phyloP scores from a whole-genome alignment of 92 coral and sea anemone genomes.

The Zoanthus gigantus region DNA sequence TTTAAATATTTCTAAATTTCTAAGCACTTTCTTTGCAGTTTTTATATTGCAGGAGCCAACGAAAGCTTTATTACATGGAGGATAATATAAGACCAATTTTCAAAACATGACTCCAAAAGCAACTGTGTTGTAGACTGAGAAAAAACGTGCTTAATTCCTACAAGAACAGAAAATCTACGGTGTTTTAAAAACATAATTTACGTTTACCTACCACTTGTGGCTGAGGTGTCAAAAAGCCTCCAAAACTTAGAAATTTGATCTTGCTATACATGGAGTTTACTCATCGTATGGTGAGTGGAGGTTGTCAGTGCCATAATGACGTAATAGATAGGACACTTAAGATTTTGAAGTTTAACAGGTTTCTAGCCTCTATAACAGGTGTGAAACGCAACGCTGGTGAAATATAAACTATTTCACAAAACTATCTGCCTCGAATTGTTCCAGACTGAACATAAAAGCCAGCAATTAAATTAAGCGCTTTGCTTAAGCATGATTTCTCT shows the following conservation, averaged over 20 bases:
- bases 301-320: conserved; percentile 5
- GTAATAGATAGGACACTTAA: conserved; percentile 2
- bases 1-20: too few species aligned
- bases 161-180: background rate
- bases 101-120: background rate
- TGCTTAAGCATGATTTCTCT: too few species aligned
- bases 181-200: background rate
- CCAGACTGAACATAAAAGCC: background rate
- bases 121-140: background rate
- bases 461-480: background rate
- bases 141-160: background rate
- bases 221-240: background rate
- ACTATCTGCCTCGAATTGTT: background rate
- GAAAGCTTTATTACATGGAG: background rate
- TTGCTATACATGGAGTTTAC: conserved; percentile 1
- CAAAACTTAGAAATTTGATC: background rate
- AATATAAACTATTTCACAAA: conserved; percentile 7
- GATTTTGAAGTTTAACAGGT: background rate
- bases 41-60: background rate
- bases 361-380: conserved; percentile 15
- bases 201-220: background rate
- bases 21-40: too few species aligned
- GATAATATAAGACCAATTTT: background rate
- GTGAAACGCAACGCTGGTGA: background rate
- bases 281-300: conserved; percentile 9